Percentiles rank a stretch among this genome's conserved stretches.
Evolutionary conservation across 2,888 invertebrate genomes (phyloP).

Genomic region (Mythimna pallens): DNA sequence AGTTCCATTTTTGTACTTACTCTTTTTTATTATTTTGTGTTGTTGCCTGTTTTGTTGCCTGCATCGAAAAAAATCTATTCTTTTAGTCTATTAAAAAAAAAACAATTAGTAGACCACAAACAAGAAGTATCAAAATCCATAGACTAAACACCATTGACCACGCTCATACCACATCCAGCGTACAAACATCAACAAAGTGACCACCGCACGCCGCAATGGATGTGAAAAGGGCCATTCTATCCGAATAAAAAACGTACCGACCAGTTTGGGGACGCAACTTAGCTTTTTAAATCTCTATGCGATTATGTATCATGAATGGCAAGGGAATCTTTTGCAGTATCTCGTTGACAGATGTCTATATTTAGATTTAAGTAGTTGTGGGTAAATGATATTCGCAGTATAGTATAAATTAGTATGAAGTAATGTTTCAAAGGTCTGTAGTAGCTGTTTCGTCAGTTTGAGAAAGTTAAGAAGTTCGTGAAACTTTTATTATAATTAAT

Average conservation of each 20-base stretch:
- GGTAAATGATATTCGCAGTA: neutral
- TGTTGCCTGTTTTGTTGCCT: no score
- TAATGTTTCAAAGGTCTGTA: neutral
- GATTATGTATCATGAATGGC: conserved; percentile 66
- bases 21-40: no score
- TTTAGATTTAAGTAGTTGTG: conserved; percentile 30
- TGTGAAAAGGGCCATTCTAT: conserved; percentile 77
- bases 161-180: conserved; percentile 66
- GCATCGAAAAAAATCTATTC: no score
- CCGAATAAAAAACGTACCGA: conserved; percentile 77
- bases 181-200: conserved; percentile 79
- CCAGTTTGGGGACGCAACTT: conserved; percentile 73
- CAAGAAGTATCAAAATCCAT: neutral
- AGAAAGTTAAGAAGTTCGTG: neutral
- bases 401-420: neutral
- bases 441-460: neutral
- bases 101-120: neutral
- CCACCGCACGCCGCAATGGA: conserved; percentile 80
- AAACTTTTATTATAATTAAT: neutral
- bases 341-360: conserved; percentile 55
- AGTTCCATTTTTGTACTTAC: no score
- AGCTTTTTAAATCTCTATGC: conserved; percentile 71
- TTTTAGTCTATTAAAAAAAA: no score
- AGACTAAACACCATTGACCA: neutral
- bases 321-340: conserved; percentile 50